Base-by-base conservation (phyloP, 2,797 vertebrate genomes). In the Myiothlypis chrysogaster region DNA sequence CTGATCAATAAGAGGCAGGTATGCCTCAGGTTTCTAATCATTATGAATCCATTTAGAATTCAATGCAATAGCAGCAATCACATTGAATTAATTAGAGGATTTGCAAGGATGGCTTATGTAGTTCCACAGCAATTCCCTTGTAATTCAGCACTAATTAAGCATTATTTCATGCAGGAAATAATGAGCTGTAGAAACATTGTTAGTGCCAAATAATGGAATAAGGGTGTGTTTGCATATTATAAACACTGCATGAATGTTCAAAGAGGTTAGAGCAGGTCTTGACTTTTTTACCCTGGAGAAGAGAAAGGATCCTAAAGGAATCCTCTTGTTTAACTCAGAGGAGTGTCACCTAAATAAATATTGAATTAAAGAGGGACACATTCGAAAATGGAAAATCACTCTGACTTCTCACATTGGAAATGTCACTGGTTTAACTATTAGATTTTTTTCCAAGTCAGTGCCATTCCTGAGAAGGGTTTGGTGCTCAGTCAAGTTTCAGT, bases 151-250 rank as follows among this genome's bases (percentile, higher is more conserved):
- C 92, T 96, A 96, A 97, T 97, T 97, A 96, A 92, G 65, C 63
- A 53, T 93, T 96, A 96, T 96, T 97, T 97, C 91, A 94, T 94
- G 90, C 91, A 92, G 89, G 94, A 96, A 97, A 97, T 96, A 96
- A 97, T 95, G 96, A 97, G 96, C 94, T 96, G 80, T 94, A 85
- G 97, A 95, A 97, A 96, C 87, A 91, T 6, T 90, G 83, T 96
- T 96, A 96, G 87, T 92, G 72, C 83, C 88, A 95, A 96, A 96
- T 96, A 96, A 96, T 89, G 83, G 91, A 96, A 97, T 95, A 94
- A 95, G 95, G 69, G 90, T 91, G 93, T 64, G 65, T 95, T 97
- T 96, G 82, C 87, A 83, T 95, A 94, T 92, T 95, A 94, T 83
- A 95, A 96, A 95, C 91, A 93, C 52, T 66, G 41, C 37, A 30